Base-by-base conservation (phyloP, 2,888 invertebrate species). In the Agrypnus murinus region DNA sequence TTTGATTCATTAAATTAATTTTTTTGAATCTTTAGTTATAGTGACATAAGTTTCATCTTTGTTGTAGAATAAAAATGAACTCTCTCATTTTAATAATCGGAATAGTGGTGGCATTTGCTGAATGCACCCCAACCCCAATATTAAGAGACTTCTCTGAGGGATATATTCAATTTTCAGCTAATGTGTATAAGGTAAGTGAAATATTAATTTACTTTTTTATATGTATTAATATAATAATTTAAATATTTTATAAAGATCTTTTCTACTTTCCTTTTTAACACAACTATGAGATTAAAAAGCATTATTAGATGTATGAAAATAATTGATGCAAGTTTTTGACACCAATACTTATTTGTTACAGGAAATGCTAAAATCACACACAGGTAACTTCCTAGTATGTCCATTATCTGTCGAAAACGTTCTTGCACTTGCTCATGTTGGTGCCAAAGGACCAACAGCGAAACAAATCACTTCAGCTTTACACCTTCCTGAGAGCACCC, bases 321-420 rank as follows among this genome's bases (percentile, higher is more conserved):
- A 36, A 36, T 7, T 8, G 36, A 36, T 36, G 36, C 10, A 36
- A 36, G 7, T 7, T 8, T 36, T 36, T 8, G 10, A 36, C 36
- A 7, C 36, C 7, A 36, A 36, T 36, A 36, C 10, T 36, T 10
- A 8, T 10, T 8, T 36, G 7, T 57, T 57, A n/a, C 15, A 65
- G 65, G 32, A 55, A 43, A n/a, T 65, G 10, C 7, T 40, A 10
- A 43, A 55, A 17, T 31, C 40, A 0, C 12, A 31, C n/a, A 14
- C 58, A 1, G 77, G 76, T 8, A 84, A 83, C 69, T 74, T 84
- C 36, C 69, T 85, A 19, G 75, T 82, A 55, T 82, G 83, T 53
- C 84, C 85, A 0, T 71, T 84, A 7, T 84, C 84, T 1, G 81
- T 80, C 4, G 79, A 82, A 74, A 78, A 79, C 4, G 78, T 83